These are phyloP conservation scores for Hydropotes inermis DNA, from an alignment of 2,113 vertebrate genomes.

Conservation along the genomic window DNA sequence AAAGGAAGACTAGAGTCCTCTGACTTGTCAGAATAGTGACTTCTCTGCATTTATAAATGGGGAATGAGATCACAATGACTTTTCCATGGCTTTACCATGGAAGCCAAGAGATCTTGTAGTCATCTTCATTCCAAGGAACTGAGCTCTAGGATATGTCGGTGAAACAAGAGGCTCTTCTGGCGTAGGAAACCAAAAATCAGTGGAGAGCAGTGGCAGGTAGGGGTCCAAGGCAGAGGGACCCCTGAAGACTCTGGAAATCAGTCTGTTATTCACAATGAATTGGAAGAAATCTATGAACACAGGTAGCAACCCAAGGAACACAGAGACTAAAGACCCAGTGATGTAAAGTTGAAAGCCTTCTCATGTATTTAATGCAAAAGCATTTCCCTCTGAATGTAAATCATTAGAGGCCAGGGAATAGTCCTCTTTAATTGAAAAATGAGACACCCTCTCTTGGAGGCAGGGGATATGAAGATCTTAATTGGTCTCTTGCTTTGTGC, in stretches of 20 bases:
- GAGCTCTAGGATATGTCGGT: neutral
- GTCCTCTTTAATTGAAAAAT: slow-evolving; percentile 47
- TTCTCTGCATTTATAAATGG: neutral
- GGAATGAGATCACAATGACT: neutral
- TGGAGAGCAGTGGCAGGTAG: neutral
- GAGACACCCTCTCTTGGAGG: neutral
- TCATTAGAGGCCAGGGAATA: neutral
- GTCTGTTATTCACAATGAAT: neutral
- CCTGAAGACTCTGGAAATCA: neutral
- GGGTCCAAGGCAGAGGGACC: neutral
- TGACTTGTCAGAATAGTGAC: neutral
- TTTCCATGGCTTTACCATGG: neutral
- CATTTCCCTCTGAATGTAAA: neutral
- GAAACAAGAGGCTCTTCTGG: neutral
- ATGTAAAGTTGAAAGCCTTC: neutral
- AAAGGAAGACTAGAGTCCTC: neutral
- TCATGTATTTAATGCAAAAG: slow-evolving; percentile 15
- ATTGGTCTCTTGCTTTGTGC: slow-evolving; percentile 42
- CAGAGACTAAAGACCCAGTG: neutral
- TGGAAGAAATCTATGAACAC: neutral
- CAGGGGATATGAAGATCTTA: slow-evolving; percentile 47
- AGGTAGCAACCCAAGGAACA: neutral
- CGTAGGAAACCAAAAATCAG: neutral
- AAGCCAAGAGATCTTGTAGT: neutral
- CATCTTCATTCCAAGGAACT: neutral